phyloP scores from a whole-genome alignment of 1,140 invertebrate species.

The Pissodes strobi region DNA sequence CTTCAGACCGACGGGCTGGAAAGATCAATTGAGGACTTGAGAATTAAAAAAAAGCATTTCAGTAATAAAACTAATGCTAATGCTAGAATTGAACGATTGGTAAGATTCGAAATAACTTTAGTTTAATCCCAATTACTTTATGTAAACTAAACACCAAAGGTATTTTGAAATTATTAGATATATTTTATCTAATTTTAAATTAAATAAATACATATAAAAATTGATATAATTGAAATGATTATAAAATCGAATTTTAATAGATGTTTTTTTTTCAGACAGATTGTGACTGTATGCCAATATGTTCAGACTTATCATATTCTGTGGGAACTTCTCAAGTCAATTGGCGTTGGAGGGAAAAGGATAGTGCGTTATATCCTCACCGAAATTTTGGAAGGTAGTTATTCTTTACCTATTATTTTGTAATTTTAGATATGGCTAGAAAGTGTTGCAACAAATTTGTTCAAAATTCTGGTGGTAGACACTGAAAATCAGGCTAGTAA shows the following conservation, averaged over 20 bases:
- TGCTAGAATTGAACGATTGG: no score
- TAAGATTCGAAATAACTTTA: no score
- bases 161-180: not conserved
- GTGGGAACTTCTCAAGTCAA: slow-evolving; percentile 52
- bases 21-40: not conserved
- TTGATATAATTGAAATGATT: not conserved
- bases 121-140: no score
- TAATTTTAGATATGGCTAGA: no score
- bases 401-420: no score
- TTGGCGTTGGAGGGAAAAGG: slow-evolving; percentile 44
- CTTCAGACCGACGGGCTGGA: slow-evolving; percentile 7
- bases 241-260: not conserved
- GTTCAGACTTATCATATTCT: slow-evolving; percentile 52
- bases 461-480: no score
- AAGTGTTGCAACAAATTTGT: no score
- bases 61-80: not conserved
- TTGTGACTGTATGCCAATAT: slow-evolving; percentile 59
- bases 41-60: not conserved
- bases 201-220: not conserved
- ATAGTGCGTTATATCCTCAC: slow-evolving; percentile 4
- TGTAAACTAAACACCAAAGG: not conserved
- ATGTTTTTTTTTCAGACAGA: not conserved
- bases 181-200: no score
- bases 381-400: no score
- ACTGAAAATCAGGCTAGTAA: no score